Percentiles rank a stretch among this genome's conserved stretches.
Evolutionary conservation across 2,113 vertebrate genomes (phyloP).

Genomic region (Neolamprologus sp.): DNA sequence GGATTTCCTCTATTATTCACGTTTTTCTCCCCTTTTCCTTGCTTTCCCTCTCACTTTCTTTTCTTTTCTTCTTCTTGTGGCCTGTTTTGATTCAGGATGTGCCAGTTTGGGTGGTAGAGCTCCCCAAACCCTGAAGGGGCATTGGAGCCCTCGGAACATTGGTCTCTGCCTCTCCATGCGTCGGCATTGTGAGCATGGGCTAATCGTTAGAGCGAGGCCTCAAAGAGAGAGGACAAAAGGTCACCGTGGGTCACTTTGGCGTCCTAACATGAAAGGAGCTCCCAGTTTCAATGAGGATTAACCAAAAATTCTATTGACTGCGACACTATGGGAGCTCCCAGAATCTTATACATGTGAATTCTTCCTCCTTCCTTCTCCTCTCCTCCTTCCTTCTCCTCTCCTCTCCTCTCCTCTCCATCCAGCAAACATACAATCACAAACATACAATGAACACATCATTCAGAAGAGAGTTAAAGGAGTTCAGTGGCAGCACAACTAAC

Average conservation of each 20-base stretch:
- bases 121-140: slow-evolving; percentile 48
- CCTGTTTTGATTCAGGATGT: slow-evolving; percentile 63
- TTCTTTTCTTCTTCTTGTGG: slow-evolving; percentile 42
- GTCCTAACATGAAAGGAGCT: slow-evolving; percentile 69
- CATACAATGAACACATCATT: slow-evolving; percentile 37
- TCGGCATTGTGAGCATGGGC: slow-evolving; percentile 66
- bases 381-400: not conserved
- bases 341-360: slow-evolving; percentile 61
- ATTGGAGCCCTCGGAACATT: slow-evolving; percentile 55
- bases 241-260: slow-evolving; percentile 71
- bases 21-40: slow-evolving; percentile 29
- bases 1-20: slow-evolving; percentile 54
- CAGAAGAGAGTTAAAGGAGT: slow-evolving; percentile 55
- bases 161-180: slow-evolving; percentile 58
- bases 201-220: slow-evolving; percentile 68
- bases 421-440: not conserved
- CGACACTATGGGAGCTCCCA: slow-evolving; percentile 56
- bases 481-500: slow-evolving; percentile 54
- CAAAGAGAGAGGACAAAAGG: slow-evolving; percentile 75
- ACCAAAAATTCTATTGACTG: slow-evolving; percentile 69
- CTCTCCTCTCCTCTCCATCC: not conserved
- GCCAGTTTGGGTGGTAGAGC: slow-evolving; percentile 48
- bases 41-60: slow-evolving; percentile 4
- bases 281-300: slow-evolving; percentile 76
- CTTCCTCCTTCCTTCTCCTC: not conserved